A percentile compares a stretch with the other conserved stretches of the same genome.
phyloP scores from a whole-genome alignment of 2,113 vertebrate species.

The Phalacrocorax brasilianus region DNA sequence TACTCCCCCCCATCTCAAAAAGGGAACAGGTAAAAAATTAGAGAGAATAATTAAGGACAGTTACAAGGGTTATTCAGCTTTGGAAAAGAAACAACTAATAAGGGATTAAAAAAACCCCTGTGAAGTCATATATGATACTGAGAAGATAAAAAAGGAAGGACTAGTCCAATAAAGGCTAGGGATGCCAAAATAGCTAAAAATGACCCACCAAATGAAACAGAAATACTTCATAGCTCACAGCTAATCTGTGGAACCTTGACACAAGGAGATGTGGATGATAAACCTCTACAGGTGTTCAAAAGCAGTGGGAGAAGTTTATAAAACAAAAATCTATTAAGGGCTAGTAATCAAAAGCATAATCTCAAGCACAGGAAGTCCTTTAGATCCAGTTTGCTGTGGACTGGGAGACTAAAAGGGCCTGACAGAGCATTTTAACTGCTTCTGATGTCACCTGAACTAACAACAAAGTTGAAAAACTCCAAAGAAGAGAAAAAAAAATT shows the following conservation, averaged over 20 bases:
- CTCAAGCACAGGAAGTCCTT: neutral
- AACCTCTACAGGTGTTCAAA: neutral
- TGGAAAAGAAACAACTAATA: neutral
- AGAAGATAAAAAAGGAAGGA: neutral
- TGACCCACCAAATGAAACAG: accelerated
- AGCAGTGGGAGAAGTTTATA: neutral
- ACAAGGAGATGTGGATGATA: neutral
- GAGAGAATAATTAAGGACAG: neutral
- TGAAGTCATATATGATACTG: neutral
- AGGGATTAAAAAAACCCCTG: neutral
- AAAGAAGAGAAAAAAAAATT: neutral
- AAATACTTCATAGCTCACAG: neutral
- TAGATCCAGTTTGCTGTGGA: neutral
- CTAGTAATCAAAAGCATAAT: neutral
- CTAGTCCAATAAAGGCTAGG: neutral
- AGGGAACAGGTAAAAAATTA: neutral
- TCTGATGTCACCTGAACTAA: neutral
- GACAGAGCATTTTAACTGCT: neutral
- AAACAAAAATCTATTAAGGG: neutral
- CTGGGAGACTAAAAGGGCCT: accelerated
- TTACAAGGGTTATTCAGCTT: neutral
- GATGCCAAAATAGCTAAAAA: neutral
- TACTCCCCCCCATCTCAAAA: neutral
- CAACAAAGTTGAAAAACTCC: neutral
- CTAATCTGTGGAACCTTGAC: neutral